Percentiles rank a stretch among this genome's conserved stretches.
phyloP scores from a whole-genome alignment of 2,113 vertebrate species.

The Phrynocephalus versicolor region DNA sequence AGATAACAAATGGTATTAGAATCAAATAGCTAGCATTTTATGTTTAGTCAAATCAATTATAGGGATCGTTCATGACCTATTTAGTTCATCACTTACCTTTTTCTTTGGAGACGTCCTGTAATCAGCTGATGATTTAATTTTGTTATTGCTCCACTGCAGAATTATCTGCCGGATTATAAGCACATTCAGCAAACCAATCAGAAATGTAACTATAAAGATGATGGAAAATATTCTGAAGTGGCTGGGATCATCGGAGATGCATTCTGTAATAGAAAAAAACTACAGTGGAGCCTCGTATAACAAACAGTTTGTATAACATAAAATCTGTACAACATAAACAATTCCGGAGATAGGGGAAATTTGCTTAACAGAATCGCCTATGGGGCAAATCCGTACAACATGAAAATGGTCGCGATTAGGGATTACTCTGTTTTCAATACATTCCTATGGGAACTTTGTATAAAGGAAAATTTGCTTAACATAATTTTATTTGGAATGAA shows the following conservation, averaged over 20 bases:
- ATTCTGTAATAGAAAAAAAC: constrained; percentile 82
- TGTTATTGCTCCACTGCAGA: constrained; percentile 77
- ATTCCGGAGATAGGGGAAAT: too few relatives aligned
- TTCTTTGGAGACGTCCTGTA: constrained; percentile 78
- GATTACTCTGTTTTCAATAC: too few relatives aligned
- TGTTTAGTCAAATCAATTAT: constrained; percentile 37
- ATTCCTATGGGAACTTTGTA: too few relatives aligned
- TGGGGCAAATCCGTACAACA: too few relatives aligned
- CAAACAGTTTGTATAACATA: too few relatives aligned
- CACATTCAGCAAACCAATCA: constrained; percentile 89
- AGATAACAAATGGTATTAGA: constrained; percentile 66
- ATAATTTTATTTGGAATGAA: too few relatives aligned
- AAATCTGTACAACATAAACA: too few relatives aligned
- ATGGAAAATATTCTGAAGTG: constrained; percentile 91
- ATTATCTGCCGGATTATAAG: constrained; percentile 86
- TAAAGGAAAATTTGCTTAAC: too few relatives aligned
- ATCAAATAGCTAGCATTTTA: constrained; percentile 36
- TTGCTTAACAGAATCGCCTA: too few relatives aligned
- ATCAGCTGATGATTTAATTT: constrained; percentile 75
- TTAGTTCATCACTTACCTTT: constrained; percentile 81
- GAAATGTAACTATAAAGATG: constrained; percentile 89
- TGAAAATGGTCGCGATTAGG: too few relatives aligned
- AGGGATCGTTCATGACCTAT: constrained; percentile 43
- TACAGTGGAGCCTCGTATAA: too few relatives aligned
- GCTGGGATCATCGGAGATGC: constrained; percentile 79